Conservation (phyloP, 2,797 vertebrate genomes). For the Salmo trutta region DNA sequence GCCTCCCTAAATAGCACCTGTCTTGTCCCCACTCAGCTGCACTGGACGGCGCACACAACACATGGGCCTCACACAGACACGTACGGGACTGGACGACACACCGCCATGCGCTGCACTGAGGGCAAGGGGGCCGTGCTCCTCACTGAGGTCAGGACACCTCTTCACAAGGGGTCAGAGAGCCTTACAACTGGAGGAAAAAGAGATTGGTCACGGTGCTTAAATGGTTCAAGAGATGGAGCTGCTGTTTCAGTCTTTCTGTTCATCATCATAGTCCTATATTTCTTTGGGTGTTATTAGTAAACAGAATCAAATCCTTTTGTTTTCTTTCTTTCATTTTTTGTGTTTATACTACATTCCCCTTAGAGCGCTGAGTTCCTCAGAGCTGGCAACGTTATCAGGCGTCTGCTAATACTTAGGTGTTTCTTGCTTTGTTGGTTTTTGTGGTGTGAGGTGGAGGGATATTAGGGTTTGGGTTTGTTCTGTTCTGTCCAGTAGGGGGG, state of each 20-base stretch:
- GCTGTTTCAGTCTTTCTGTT: slow-evolving; percentile 42
- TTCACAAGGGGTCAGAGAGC: slow-evolving; percentile 9
- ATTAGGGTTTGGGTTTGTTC: slow-evolving; percentile 30
- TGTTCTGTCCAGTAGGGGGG: slow-evolving; percentile 6
- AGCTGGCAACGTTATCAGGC: slow-evolving; percentile 57
- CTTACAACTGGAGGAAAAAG: slow-evolving; percentile 33
- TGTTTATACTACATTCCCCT: slow-evolving; percentile 74
- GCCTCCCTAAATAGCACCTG: slow-evolving; percentile 27
- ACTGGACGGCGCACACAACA: slow-evolving; percentile 20
- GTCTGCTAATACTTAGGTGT: slow-evolving; percentile 70
- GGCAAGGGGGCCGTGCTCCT: slow-evolving; percentile 17
- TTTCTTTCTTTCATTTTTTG: slow-evolving; percentile 53
- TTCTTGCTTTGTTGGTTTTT: slow-evolving; percentile 15
- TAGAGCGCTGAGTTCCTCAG: slow-evolving; percentile 58
- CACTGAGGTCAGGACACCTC: slow-evolving; percentile 24
- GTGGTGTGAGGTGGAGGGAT: slow-evolving; percentile 15
- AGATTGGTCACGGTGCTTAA: slow-evolving; percentile 47
- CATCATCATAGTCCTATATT: slow-evolving; percentile 59
- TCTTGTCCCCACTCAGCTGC: slow-evolving; percentile 37
- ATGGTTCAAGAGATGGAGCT: slow-evolving; percentile 43
- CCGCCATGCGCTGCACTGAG: slow-evolving; percentile 22
- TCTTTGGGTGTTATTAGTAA: slow-evolving; percentile 63
- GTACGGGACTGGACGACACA: slow-evolving; percentile 29
- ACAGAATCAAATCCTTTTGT: slow-evolving; percentile 63
- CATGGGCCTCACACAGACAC: slow-evolving; percentile 37